Base-by-base conservation (phyloP, 2,888 invertebrate genomes). In the Rugalucina vietnamica region DNA sequence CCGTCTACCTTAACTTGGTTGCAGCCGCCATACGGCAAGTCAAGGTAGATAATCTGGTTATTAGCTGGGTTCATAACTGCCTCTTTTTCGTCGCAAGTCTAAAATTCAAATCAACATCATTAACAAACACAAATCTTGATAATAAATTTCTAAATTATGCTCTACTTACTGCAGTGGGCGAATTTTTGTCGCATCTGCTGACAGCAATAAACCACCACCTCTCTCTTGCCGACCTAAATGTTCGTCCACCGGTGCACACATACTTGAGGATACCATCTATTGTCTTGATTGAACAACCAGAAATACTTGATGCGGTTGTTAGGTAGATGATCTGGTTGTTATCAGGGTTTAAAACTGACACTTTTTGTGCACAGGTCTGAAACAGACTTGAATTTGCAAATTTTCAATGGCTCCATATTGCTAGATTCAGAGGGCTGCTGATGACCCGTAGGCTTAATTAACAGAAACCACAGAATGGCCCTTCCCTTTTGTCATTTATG, bases 201-300 rank as follows among this genome's bases (percentile, higher is more conserved):
- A 98, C 95, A 0, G 97, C 98, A 43, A 99, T 96, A 92, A 98
- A 99, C 98, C 99, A 99, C 98, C 98, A 99, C 37, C 98, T 95
- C 92, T 98, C 98, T 75, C 98, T 96, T 0, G 97, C 96, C 0
- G 98, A 97, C 3, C 97, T 95, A 94, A 98, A 98, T 77, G 96
- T 96, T 76, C 98, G 88, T 32, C 88, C 89, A 0, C 93, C 93
- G 4, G 70, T 60, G 84, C 95, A 95, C 4, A 86, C 87, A 60
- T 92, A 91, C 85, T 90, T 91, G 12, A 82, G 78, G 14, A 85
- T 78, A 14, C 89, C 88, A 32, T 84, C 71, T 4, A 75, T 71
- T 5, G 79, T 82, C 37, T 89, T 70, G 43, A 86, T 78, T 29
- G 78, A 60, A 88, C 94, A 92, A 14, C 92, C 93, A 10, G 93